Evolutionary conservation across 2,113 vertebrate species (phyloP).

Genomic region (Penelope pileata): DNA sequence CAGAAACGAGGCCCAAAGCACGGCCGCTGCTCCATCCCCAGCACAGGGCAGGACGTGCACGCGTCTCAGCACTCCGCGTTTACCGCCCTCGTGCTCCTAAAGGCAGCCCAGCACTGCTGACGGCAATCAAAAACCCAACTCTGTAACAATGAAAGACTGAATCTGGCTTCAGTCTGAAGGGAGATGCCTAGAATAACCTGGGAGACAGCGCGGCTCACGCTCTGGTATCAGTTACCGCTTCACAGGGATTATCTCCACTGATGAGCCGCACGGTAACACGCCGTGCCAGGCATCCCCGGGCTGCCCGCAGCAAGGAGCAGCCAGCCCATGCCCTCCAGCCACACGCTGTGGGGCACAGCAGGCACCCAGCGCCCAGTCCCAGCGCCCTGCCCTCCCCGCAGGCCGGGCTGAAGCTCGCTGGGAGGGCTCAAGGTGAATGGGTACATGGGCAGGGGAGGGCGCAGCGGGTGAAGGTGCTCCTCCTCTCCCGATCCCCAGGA

Average conservation of each 20-base stretch:
- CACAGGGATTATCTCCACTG: slow-evolving; percentile 64
- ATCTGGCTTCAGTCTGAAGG: background rate
- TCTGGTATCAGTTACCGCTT: slow-evolving; percentile 67
- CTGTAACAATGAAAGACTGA: background rate
- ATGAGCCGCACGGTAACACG: slow-evolving; percentile 73
- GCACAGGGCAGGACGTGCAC: background rate
- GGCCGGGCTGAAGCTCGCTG: background rate
- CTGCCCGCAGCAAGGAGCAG: background rate
- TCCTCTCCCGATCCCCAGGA: background rate
- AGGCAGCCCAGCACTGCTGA: background rate
- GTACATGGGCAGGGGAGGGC: background rate
- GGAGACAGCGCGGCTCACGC: background rate
- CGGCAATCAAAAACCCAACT: background rate
- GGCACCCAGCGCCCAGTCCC: background rate
- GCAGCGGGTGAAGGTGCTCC: background rate
- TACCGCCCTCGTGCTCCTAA: background rate
- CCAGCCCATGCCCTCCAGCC: slow-evolving; percentile 18
- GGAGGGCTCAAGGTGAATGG: background rate
- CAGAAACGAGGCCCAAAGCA: background rate
- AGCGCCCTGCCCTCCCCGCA: background rate
- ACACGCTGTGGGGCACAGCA: background rate
- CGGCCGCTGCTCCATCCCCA: background rate
- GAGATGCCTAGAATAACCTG: background rate
- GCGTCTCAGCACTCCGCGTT: background rate
- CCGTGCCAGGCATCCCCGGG: slow-evolving; percentile 50